These are phyloP conservation scores for Aegotheles bennettii DNA, from an alignment of 2,113 vertebrate species.

Conservation along the genomic window DNA sequence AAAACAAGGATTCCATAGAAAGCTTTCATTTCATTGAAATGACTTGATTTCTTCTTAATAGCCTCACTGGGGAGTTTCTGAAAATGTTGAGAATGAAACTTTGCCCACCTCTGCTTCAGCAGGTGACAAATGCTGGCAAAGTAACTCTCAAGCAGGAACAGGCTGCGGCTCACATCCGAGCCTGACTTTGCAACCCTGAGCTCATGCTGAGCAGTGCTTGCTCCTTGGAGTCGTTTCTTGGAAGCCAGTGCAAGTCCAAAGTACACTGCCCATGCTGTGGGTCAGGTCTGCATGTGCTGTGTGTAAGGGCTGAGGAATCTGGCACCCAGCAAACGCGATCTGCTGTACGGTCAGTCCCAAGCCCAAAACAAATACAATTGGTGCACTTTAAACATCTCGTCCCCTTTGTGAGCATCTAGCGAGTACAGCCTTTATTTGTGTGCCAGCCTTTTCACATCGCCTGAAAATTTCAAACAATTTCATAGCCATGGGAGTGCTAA, in stretches of 20 bases:
- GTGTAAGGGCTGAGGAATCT: slow-evolving; percentile 26
- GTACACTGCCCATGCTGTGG: neutral
- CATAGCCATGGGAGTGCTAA: slow-evolving; percentile 36
- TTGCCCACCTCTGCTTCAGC: neutral
- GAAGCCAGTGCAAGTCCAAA: neutral
- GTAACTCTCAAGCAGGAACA: neutral
- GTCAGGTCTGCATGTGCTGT: neutral
- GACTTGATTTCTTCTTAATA: neutral
- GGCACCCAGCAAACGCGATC: neutral
- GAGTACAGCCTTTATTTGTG: slow-evolving; percentile 1
- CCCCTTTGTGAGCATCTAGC: slow-evolving; percentile 8
- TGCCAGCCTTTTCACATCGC: neutral
- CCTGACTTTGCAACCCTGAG: neutral
- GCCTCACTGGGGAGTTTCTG: neutral
- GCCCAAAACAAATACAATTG: slow-evolving; percentile 32
- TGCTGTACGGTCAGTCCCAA: neutral
- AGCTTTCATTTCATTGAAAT: neutral
- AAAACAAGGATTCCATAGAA: neutral
- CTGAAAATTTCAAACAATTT: slow-evolving; percentile 27
- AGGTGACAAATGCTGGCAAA: neutral
- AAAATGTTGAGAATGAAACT: neutral
- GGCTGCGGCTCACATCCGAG: neutral
- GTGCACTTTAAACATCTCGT: neutral
- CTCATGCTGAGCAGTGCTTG: neutral
- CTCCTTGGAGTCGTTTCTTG: accelerated